Base-by-base conservation (phyloP, 2,113 vertebrate genomes). In the Sprattus sprattus region DNA sequence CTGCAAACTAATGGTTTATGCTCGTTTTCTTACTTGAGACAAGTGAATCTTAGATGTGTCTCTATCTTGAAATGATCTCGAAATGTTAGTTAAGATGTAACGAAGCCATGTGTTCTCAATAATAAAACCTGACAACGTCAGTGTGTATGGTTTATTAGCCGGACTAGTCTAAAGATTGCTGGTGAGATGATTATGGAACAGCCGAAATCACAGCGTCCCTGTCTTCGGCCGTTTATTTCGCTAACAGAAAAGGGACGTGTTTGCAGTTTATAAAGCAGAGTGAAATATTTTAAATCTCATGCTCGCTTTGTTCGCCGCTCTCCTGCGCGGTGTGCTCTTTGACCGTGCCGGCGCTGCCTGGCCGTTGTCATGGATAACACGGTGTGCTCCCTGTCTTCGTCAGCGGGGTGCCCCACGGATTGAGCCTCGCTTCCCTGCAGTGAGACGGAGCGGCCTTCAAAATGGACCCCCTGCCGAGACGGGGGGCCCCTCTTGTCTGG, bases 321-420 rank as follows among this genome's bases (percentile, higher is more conserved):
- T 91, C 90, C 91, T 92, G 91, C 92, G 87, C 92, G 85, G 92
- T 91, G 91, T 90, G 86, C 90, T 92, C 93, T 92, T 92, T 93
- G 93, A 93, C 94, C 88, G 82, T 89, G 92, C 91, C 89, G 89
- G 93, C 94, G 93, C 93, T 93, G 92, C 91, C 91, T 83, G 25
- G 78, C 86, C 89, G 95, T 95, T 95, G 94, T 95, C 95, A 95
- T 95, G 94, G 95, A 94, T 95, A 95, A 94, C 94, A 91, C 91
- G 93, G 94, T 92, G 93, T 93, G 93, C 92, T 93, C 94, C 91
- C 93, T 87, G 93, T 90, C 92, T 91, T 91, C 92, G 94, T 91
- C 95, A 94, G 93, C 93, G 88, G 94, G 95, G 92, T 91, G 85
- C 85, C 92, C 93, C 83, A 50, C 92, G 92, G 93, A 94, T 94